Conservation (phyloP, 2,113 vertebrate species). For the Potamarius usumacintae region DNA sequence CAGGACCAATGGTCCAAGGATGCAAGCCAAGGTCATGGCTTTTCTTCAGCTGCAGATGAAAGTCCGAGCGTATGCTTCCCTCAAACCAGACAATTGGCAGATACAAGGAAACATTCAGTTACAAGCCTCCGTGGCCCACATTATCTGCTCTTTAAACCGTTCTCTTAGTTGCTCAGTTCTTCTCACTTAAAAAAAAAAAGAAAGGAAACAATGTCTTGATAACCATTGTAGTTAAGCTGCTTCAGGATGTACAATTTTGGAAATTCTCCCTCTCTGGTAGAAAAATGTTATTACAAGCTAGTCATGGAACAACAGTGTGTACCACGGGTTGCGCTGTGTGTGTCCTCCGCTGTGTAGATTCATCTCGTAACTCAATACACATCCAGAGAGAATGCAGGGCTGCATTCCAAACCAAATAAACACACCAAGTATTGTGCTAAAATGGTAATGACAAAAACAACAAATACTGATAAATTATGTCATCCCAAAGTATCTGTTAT, state of each 20-base stretch:
- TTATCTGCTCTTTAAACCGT: not conserved
- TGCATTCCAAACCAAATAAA: not conserved
- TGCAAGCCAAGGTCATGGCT: conserved; percentile 55
- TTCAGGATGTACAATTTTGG: not conserved
- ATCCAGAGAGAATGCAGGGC: not conserved
- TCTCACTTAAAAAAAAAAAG: not conserved
- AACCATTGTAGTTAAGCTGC: not conserved
- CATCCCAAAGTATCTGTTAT: too few species aligned
- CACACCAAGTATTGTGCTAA: not conserved
- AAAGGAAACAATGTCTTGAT: not conserved
- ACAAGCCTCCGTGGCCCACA: conserved; percentile 13
- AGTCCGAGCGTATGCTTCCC: conserved; percentile 49
- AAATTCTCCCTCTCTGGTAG: not conserved
- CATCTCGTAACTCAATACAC: not conserved
- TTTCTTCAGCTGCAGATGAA: conserved; percentile 57
- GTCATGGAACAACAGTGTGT: not conserved
- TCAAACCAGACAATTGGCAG: conserved; percentile 53
- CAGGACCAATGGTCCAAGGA: conserved; percentile 53
- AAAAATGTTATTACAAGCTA: not conserved
- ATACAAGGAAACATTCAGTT: conserved; percentile 49
- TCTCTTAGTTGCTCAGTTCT: not conserved
- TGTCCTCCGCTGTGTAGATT: not conserved
- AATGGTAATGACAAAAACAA: too few species aligned
- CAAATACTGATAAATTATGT: too few species aligned
- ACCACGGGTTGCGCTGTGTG: not conserved